These are phyloP conservation scores for Gymnosoma rotundatum DNA, from an alignment of 2,888 invertebrate genomes.

Conservation along the genomic window DNA sequence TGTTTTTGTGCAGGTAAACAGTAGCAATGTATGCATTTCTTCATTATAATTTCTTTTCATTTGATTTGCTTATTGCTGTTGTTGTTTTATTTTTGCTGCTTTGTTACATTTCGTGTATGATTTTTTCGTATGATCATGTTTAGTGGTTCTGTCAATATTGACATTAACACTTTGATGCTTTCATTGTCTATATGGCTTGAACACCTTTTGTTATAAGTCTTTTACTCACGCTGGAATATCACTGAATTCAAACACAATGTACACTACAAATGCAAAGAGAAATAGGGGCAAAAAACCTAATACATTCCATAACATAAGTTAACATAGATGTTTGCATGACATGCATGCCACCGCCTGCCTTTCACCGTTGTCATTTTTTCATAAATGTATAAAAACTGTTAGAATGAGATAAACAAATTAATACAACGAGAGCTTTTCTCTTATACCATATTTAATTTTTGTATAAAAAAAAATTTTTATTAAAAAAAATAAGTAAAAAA, in stretches of 20 bases:
- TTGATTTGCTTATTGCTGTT: not conserved
- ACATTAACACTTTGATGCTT: conserved; percentile 69
- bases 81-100: conserved; percentile 6
- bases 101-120: conserved; percentile 48
- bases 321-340: conserved; percentile 14
- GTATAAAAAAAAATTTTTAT: not conserved
- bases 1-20: conserved; percentile 36
- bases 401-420: conserved; percentile 22
- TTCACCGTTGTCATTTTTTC: conserved; percentile 25
- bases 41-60: conserved; percentile 33
- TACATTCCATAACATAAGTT: conserved; percentile 35
- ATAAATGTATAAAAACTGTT: conserved; percentile 27
- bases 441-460: conserved; percentile 25
- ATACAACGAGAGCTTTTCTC: conserved; percentile 25
- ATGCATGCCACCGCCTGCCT: not conserved
- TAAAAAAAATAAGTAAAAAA: too few relatives aligned
- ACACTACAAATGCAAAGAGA: not conserved
- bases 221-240: conserved; percentile 55
- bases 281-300: conserved; percentile 7
- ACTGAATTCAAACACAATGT: conserved; percentile 40
- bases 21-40: conserved; percentile 60
- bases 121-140: conserved; percentile 65
- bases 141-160: conserved; percentile 71
- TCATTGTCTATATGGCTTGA: conserved; percentile 63
- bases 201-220: conserved; percentile 42